phyloP scores from a whole-genome alignment of 2,797 vertebrate genomes.

The Leuciscus waleckii region DNA sequence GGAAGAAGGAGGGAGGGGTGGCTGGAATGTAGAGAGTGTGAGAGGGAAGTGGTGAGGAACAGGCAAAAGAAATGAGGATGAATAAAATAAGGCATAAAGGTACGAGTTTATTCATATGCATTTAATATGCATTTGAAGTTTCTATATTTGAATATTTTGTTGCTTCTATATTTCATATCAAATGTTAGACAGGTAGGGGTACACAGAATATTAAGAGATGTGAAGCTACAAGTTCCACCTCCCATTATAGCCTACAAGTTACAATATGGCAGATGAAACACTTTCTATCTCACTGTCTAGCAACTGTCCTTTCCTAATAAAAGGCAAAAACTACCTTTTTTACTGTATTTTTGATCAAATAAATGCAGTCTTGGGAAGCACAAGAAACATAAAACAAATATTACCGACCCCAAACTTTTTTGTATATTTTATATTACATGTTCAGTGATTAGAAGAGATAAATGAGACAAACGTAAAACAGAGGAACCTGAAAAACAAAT shows the following conservation, averaged over 20 bases:
- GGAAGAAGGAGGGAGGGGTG: constrained; percentile 56
- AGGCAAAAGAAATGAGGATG: constrained; percentile 48
- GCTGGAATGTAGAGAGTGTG: constrained; percentile 50
- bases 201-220: neutral
- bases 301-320: too few relatives aligned
- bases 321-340: neutral
- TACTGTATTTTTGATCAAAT: neutral
- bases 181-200: neutral
- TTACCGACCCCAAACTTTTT: neutral
- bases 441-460: constrained; percentile 9
- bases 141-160: neutral
- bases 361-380: too few relatives aligned
- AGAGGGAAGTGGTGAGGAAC: constrained; percentile 65
- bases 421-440: neutral
- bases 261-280: neutral
- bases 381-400: neutral
- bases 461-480: constrained; percentile 57
- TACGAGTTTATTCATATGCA: neutral
- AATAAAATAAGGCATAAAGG: constrained; percentile 24
- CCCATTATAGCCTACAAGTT: constrained; percentile 1
- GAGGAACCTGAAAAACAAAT: constrained; percentile 59
- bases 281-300: too few relatives aligned
- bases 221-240: neutral
- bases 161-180: neutral
- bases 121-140: neutral